phyloP scores from a whole-genome alignment of 1,140 invertebrate species.

The Diorhabda elongata region DNA sequence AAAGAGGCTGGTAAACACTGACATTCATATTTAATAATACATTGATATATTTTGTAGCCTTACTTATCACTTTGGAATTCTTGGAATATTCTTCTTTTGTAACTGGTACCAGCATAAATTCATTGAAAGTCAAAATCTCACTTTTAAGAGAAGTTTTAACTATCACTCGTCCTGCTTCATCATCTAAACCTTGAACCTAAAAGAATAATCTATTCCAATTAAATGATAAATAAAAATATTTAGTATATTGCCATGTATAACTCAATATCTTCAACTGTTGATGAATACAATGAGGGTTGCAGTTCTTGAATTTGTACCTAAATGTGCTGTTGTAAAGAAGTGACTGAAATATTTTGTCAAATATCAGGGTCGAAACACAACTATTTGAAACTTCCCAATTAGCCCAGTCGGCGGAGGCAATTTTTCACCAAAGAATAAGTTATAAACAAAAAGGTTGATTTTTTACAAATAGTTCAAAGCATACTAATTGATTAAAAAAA shows the following conservation, averaged over 20 bases:
- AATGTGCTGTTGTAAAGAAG: too few relatives aligned
- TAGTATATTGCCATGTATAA: not conserved
- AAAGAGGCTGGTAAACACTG: not conserved
- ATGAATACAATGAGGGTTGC: too few relatives aligned
- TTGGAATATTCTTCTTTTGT: slow-evolving; percentile 73
- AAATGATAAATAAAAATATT: not conserved
- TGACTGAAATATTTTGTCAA: too few relatives aligned
- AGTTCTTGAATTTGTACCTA: too few relatives aligned
- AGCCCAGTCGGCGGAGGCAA: too few relatives aligned
- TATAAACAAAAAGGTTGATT: too few relatives aligned
- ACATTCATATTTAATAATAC: not conserved
- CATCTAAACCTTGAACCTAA: slow-evolving; percentile 79
- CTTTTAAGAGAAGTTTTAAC: slow-evolving; percentile 73
- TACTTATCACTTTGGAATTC: slow-evolving; percentile 77
- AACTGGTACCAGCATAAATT: slow-evolving; percentile 72
- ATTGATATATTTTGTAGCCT: slow-evolving; percentile 44
- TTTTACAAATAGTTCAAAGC: too few relatives aligned
- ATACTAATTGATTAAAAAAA: too few relatives aligned
- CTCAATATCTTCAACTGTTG: too few relatives aligned
- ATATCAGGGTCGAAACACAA: too few relatives aligned
- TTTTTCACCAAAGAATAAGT: too few relatives aligned
- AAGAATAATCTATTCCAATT: not conserved
- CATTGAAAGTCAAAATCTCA: slow-evolving; percentile 66
- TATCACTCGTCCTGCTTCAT: slow-evolving; percentile 75
- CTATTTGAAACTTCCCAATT: too few relatives aligned